These are phyloP conservation scores for Nebria salina DNA, from an alignment of 2,888 invertebrate genomes.

Conservation along the genomic window DNA sequence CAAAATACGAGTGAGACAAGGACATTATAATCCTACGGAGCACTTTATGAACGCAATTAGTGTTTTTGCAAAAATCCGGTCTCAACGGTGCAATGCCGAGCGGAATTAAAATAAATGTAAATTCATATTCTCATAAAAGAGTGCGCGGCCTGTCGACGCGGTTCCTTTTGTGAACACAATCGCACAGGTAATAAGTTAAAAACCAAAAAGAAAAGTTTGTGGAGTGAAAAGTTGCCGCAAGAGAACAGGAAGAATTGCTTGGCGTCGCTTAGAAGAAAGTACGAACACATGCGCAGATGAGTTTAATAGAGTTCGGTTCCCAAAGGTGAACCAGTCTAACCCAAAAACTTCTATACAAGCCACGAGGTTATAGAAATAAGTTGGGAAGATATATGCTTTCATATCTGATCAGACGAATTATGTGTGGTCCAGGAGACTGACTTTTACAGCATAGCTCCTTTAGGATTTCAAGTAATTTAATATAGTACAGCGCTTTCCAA, in stretches of 20 bases:
- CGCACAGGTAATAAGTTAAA: slow-evolving; percentile 47
- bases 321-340: background rate
- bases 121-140: slow-evolving; percentile 45
- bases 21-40: slow-evolving; percentile 22
- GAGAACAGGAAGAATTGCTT: slow-evolving; percentile 29
- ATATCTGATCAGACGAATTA: background rate
- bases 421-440: background rate
- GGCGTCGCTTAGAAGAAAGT: slow-evolving; percentile 8
- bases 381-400: background rate
- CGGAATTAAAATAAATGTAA: slow-evolving; percentile 45
- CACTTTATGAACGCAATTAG: slow-evolving; percentile 46
- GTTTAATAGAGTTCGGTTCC: background rate
- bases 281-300: background rate
- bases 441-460: too few species aligned
- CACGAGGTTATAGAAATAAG: background rate
- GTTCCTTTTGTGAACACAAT: slow-evolving; percentile 44
- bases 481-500: too few species aligned
- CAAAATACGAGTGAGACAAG: slow-evolving; percentile 22
- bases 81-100: slow-evolving; percentile 33
- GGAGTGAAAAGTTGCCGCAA: slow-evolving; percentile 23
- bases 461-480: too few species aligned
- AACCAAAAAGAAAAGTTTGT: slow-evolving; percentile 44
- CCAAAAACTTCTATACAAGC: background rate
- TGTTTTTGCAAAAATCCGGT: slow-evolving; percentile 45
- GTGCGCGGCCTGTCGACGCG: slow-evolving; percentile 23